These are phyloP conservation scores for Zygothrica quintamaculata DNA, from an alignment of 2,888 invertebrate species.

Conservation along the genomic window DNA sequence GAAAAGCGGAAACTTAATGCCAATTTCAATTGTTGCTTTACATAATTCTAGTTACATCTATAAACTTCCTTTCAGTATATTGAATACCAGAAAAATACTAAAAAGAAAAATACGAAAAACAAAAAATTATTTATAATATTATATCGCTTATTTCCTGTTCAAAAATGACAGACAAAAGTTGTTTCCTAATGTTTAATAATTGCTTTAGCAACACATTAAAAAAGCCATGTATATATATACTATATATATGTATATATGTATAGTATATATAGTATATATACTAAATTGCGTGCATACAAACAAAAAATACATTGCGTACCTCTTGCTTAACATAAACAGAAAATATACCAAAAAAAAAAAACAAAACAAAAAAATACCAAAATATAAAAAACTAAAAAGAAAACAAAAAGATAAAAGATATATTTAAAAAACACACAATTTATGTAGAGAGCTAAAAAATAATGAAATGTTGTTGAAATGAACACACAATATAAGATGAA, in stretches of 20 bases:
- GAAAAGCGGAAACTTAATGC: constrained; percentile 4
- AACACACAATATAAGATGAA: too few relatives aligned
- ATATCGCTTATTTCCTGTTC: constrained; percentile 56
- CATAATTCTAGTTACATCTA: constrained; percentile 25
- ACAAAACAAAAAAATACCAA: constrained; percentile 39
- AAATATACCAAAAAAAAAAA: constrained; percentile 53
- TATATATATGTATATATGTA: constrained; percentile 22
- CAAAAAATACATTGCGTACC: constrained; percentile 80
- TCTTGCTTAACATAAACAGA: constrained; percentile 76
- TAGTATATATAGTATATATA: too few relatives aligned
- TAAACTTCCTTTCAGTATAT: constrained; percentile 33
- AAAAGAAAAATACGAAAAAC: too few relatives aligned
- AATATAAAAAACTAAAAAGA: constrained; percentile 27
- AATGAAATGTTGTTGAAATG: constrained; percentile 42
- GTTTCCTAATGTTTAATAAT: constrained; percentile 71
- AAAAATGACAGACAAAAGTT: constrained; percentile 32
- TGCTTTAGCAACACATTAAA: constrained; percentile 66
- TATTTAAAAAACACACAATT: constrained; percentile 42
- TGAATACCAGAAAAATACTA: constrained; percentile 3
- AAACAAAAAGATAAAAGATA: constrained; percentile 32
- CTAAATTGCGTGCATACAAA: constrained; percentile 51
- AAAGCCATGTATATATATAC: constrained; percentile 27
- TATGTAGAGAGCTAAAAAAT: constrained; percentile 37
- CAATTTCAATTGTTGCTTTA: constrained; percentile 32
- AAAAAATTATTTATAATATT: too few relatives aligned